Evolutionary conservation across 1,140 invertebrate species (phyloP), one percentile per base, ranked within the genome.

Genomic region (Calliphora vicina): DNA sequence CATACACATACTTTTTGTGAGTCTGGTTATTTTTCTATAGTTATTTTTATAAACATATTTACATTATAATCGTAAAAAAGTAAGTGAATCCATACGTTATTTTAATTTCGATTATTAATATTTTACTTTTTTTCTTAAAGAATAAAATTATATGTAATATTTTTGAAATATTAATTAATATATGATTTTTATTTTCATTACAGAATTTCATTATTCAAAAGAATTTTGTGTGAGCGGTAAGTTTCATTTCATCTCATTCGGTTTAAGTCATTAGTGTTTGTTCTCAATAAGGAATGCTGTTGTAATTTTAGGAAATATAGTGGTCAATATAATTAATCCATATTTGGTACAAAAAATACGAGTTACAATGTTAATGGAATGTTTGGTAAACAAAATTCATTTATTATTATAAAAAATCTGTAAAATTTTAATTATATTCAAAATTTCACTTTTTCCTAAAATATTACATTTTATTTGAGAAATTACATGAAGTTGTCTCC

Each of bases 41-140:
- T 78, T 82, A 43, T 76, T 50, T 61, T 82, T 82, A 29, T 76
- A 35, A 0, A 35, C 35, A 76, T 76, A 76, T 76, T 25, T 67
- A 23, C 61, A 67, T 67, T 67, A 20, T 23, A 23, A 67, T 25
- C 35, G 35, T 8, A 35, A 35, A 35, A 35, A 67, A 50, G 45
- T 50, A 50, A 50, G 45, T 50, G 15, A 50, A 50, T 6, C 45
- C 0, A 17, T 50, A 12, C 12, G 1, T 50, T 50, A 17, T 13
- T 50, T 35, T 50, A 50, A 50, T 10, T 12, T 15, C 4, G 0
- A 15, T 50, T 13, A 4, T 6, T 50, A 17, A 50, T 50, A 13
- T 50, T 3, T 50, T 50, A 50, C n/a, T n/a, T 50, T 50, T 35
- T 5, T 35, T 35, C 35, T 35, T 50, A 71, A 13, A 25, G n/a